phyloP scores from a whole-genome alignment of 2,888 invertebrate species.

The Megaustenia siamemsis region DNA sequence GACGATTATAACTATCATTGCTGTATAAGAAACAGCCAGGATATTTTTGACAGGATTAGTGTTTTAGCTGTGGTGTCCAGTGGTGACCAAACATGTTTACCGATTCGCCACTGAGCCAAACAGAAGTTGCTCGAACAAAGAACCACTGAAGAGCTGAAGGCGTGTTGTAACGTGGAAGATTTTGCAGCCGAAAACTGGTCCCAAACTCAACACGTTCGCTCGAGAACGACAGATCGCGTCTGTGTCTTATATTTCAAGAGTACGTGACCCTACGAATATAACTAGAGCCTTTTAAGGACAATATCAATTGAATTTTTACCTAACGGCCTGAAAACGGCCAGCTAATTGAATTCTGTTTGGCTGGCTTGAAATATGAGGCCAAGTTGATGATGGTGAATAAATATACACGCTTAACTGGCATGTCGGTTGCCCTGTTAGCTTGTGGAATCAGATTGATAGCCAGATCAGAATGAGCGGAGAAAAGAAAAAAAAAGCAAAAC shows the following conservation, averaged over 20 bases:
- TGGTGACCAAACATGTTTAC: background rate
- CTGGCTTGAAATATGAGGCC: slow-evolving; percentile 36
- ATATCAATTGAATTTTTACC: slow-evolving; percentile 35
- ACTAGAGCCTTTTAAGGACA: slow-evolving; percentile 17
- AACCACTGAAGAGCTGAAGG: background rate
- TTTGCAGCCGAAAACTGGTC: background rate
- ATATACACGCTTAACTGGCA: slow-evolving; percentile 25
- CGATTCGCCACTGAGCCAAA: background rate
- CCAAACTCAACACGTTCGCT: slow-evolving; percentile 9
- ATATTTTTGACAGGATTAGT: background rate
- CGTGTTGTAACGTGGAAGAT: background rate
- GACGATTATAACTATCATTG: background rate
- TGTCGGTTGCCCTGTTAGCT: slow-evolving; percentile 4
- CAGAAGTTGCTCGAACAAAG: background rate
- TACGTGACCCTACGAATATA: slow-evolving; percentile 37
- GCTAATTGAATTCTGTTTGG: slow-evolving; percentile 49
- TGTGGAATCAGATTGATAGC: slow-evolving; percentile 10
- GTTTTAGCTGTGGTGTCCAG: background rate
- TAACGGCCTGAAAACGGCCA: slow-evolving; percentile 36
- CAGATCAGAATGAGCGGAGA: background rate
- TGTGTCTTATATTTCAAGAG: slow-evolving; percentile 11
- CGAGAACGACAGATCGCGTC: background rate
- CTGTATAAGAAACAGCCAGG: background rate
- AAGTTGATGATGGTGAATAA: slow-evolving; percentile 43
- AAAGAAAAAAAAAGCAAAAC: too few species aligned